Evolutionary conservation across 2,797 vertebrate genomes (phyloP), one percentile per base, ranked within the genome.

Genomic region (Myotis vivesi): DNA sequence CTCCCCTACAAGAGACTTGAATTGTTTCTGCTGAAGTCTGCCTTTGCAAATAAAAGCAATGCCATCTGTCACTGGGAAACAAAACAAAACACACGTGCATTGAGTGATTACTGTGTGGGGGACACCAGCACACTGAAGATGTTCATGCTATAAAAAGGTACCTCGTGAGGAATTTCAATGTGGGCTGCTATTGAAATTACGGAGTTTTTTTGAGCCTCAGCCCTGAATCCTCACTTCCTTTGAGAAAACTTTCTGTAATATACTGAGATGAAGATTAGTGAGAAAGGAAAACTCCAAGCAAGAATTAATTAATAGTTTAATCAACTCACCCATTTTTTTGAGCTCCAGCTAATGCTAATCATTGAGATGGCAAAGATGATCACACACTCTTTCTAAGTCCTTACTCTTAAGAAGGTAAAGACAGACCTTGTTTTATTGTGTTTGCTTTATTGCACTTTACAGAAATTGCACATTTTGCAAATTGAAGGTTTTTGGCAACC

Each of bases 241-340:
- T 89, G 33, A 91, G 44, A 15, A 87, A 73, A 15, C 12, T 90
- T 92, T 89, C 41, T 38, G 1, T 44, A 76, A 87, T 83, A 66
- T 8, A 25, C 51, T 17, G 10, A 46, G 46, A 75, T 71, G 10
- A 80, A 84, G 33, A 66, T 59, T 17, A 69, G 8, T 30, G 12
- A n/a, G n/a, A 69, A 95, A 87, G 38, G 59, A 87, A 53, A 94
- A 81, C 87, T 72, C 30, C 36, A 92, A 87, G 68, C 28, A 92
- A 90, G 30, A 90, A 94, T 62, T 92, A 92, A 95, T 91, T 92
- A 87, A 89, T 59, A 77, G 28, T 75, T 93, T 96, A 84, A 97
- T 96, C 81, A 89, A 51, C 64, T 91, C 81, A 28, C 30, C 12
- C 23, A 9, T 75, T 84, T 77, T 72, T 94, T 55, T 49, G 62